Conservation (phyloP, 2,113 vertebrate genomes). For the Larimichthys crocea region DNA sequence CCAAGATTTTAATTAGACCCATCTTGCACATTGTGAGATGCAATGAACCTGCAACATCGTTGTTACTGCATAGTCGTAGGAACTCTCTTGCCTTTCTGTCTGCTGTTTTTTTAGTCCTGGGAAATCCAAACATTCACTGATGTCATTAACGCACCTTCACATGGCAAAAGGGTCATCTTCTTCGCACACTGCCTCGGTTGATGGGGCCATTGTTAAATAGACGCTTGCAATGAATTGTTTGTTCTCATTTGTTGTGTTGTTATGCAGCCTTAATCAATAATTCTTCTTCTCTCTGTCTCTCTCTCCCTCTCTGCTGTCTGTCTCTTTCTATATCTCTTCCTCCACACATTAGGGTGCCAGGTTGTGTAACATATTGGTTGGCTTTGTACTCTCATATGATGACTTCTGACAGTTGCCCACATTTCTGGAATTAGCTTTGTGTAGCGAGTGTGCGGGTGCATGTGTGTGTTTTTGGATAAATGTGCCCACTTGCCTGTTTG, state of each 20-base stretch:
- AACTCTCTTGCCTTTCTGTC: neutral
- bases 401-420: constrained; percentile 74
- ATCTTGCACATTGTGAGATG: neutral
- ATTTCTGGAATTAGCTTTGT: constrained; percentile 66
- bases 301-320: neutral
- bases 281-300: constrained; percentile 1
- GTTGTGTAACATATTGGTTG: constrained; percentile 66
- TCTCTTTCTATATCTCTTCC: neutral
- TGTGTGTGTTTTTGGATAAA: constrained; percentile 54
- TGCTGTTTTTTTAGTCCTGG: neutral
- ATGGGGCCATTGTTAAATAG: constrained; percentile 11
- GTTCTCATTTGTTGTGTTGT: constrained; percentile 22
- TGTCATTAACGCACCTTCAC: constrained; percentile 14
- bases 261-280: constrained; percentile 46
- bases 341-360: constrained; percentile 36
- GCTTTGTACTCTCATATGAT: constrained; percentile 61
- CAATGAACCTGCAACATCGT: neutral
- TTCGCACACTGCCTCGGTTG: constrained; percentile 2
- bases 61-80: too few relatives aligned
- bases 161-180: neutral
- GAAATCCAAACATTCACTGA: neutral
- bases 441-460: constrained; percentile 16
- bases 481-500: constrained; percentile 50
- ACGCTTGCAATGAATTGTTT: constrained; percentile 18
- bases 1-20: neutral